Percentiles rank a stretch among this genome's conserved stretches.
Evolutionary conservation across 1,140 invertebrate species (phyloP).

Genomic region (Pygmarrhopalites habei): DNA sequence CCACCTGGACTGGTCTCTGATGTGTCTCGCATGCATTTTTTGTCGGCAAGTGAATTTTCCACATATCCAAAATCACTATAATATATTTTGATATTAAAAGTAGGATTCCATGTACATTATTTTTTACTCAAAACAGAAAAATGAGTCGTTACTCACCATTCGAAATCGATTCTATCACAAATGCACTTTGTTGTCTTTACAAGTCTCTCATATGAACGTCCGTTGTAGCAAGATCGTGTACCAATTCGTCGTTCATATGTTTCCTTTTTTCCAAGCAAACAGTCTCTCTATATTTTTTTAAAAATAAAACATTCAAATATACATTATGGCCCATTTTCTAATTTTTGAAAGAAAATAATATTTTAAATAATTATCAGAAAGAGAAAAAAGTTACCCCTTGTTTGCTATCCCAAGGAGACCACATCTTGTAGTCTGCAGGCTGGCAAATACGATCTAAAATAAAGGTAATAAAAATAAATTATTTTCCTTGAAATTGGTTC

Average conservation of each 20-base stretch:
- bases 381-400: too few relatives aligned
- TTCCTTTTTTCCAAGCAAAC: slow-evolving; percentile 68
- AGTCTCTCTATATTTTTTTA: too few relatives aligned
- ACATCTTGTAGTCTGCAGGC: slow-evolving; percentile 73
- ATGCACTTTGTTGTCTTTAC: slow-evolving; percentile 62
- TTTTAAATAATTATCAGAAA: too few relatives aligned
- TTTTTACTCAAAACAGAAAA: too few relatives aligned
- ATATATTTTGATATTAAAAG: too few relatives aligned
- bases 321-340: too few relatives aligned
- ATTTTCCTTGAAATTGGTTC: slow-evolving; percentile 1
- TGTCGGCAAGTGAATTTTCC: slow-evolving; percentile 43
- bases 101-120: too few relatives aligned
- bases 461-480: slow-evolving; percentile 13
- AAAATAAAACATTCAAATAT: too few relatives aligned
- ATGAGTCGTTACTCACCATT: slow-evolving; percentile 67
- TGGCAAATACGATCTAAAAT: slow-evolving; percentile 53
- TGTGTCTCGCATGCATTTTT: slow-evolving; percentile 24
- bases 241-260: slow-evolving; percentile 64
- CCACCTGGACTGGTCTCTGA: slow-evolving; percentile 23
- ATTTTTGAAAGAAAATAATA: too few relatives aligned
- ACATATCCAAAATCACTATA: slow-evolving; percentile 54
- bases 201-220: slow-evolving; percentile 62
- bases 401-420: slow-evolving; percentile 62
- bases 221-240: slow-evolving; percentile 70
- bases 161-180: slow-evolving; percentile 72